These are phyloP conservation scores for Halcyon badia DNA, from an alignment of 2,797 vertebrate genomes.

Conservation along the genomic window DNA sequence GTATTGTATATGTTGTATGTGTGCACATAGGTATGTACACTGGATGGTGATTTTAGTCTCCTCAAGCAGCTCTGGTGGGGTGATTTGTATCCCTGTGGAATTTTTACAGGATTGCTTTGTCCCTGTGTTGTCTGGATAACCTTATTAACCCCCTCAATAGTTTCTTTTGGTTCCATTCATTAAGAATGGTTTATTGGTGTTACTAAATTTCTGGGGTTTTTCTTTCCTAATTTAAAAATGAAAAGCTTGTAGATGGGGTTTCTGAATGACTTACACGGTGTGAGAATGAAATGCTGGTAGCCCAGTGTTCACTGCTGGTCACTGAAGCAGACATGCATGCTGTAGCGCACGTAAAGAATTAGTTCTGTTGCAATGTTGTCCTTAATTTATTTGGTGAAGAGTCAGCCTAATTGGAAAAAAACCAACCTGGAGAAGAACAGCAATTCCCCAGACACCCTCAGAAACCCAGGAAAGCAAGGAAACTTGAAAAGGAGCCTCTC, in stretches of 20 bases:
- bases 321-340: neutral
- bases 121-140: neutral
- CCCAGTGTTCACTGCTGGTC: neutral
- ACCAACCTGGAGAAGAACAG: neutral
- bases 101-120: neutral
- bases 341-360: neutral
- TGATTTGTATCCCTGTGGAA: neutral
- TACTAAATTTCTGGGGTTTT: neutral
- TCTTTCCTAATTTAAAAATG: neutral
- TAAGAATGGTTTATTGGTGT: neutral
- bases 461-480: neutral
- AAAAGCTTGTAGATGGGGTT: neutral
- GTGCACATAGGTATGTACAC: neutral
- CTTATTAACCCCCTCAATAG: neutral
- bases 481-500: neutral
- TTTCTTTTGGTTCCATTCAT: neutral
- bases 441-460: neutral
- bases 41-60: neutral
- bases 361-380: neutral
- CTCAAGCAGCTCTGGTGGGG: neutral
- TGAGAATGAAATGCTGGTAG: neutral
- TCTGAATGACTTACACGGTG: neutral
- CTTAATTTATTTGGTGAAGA: slow-evolving; percentile 10
- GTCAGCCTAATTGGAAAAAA: neutral
- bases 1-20: neutral